Evolutionary conservation across 2,888 invertebrate genomes (phyloP).

Genomic region (Pristionchus entomophagus): DNA sequence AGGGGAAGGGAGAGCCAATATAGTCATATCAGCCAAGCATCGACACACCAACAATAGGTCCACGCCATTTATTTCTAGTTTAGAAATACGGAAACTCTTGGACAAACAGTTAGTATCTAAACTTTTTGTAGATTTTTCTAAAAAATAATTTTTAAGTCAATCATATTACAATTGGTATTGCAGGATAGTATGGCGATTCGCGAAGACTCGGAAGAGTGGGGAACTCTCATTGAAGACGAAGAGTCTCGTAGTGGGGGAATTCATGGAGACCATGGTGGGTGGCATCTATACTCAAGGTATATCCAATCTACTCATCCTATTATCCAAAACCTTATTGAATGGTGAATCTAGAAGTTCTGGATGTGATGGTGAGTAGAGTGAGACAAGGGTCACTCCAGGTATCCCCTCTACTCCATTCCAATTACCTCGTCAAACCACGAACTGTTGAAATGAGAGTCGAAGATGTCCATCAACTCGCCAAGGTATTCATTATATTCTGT

Average conservation of each 20-base stretch:
- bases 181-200: slow-evolving; percentile 74
- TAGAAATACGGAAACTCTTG: too few relatives aligned
- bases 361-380: background rate
- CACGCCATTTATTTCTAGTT: too few relatives aligned
- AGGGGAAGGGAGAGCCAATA: slow-evolving; percentile 73
- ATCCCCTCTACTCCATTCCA: slow-evolving; percentile 62
- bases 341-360: background rate
- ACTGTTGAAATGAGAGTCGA: slow-evolving; percentile 66
- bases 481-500: slow-evolving; percentile 57
- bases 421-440: slow-evolving; percentile 62
- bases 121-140: too few relatives aligned
- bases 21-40: slow-evolving; percentile 73
- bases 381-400: background rate
- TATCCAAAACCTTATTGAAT: too few relatives aligned
- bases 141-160: too few relatives aligned
- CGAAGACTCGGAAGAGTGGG: slow-evolving; percentile 70
- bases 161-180: background rate
- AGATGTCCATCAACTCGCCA: slow-evolving; percentile 71
- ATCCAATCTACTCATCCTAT: background rate
- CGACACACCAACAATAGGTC: slow-evolving; percentile 62
- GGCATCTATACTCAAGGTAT: background rate
- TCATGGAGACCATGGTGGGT: slow-evolving; percentile 61
- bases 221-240: slow-evolving; percentile 67
- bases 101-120: too few relatives aligned
- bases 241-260: slow-evolving; percentile 58